phyloP scores from a whole-genome alignment of 2,797 vertebrate genomes.

The Neomorphus geoffroyi region DNA sequence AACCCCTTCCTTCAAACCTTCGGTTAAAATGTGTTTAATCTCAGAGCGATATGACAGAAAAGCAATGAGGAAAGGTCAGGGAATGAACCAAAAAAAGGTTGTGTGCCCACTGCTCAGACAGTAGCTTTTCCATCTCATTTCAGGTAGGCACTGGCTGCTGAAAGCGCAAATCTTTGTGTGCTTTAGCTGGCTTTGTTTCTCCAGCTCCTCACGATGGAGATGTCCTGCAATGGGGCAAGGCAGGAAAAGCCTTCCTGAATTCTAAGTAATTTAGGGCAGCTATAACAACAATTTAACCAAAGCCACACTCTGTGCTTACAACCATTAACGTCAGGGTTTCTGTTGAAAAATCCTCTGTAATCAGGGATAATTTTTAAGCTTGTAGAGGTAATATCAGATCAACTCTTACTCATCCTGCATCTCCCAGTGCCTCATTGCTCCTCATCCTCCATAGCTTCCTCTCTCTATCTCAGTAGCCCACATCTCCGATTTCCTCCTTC shows the following conservation, averaged over 20 bases:
- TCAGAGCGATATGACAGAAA: no score
- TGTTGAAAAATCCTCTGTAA: background rate
- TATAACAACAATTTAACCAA: background rate
- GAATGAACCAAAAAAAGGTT: background rate
- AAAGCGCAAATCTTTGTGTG: background rate
- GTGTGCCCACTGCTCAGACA: background rate
- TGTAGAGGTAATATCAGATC: background rate
- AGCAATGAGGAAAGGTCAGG: background rate
- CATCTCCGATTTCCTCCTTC: background rate
- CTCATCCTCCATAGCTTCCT: background rate
- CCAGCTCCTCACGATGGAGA: background rate
- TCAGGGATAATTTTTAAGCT: background rate
- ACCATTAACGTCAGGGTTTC: background rate
- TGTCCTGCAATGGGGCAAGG: background rate
- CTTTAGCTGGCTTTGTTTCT: background rate
- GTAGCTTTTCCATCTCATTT: background rate
- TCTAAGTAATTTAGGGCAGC: background rate
- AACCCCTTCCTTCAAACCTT: background rate
- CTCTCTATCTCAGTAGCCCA: background rate
- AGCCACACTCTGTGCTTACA: background rate
- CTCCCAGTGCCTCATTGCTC: background rate
- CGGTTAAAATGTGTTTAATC: background rate
- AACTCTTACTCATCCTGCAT: background rate
- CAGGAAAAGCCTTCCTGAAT: background rate
- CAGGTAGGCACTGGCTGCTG: fast-evolving